Evolutionary conservation across 2,113 vertebrate species (phyloP), one percentile per base, ranked within the genome.

Genomic region (Heterotilapia buettikoferi): DNA sequence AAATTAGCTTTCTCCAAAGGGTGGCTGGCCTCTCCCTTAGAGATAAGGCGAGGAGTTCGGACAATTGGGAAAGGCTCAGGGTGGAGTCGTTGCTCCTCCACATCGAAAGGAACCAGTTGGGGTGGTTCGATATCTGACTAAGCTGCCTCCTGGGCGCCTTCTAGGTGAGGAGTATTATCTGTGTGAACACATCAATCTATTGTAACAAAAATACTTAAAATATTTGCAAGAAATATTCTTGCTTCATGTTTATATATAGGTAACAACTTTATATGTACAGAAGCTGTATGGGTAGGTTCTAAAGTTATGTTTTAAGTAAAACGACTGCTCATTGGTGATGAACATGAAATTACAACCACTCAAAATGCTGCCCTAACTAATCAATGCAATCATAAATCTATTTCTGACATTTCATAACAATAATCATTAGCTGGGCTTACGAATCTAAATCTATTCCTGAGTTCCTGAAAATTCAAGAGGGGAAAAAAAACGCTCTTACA

Each of bases 251-350:
- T 63, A 63, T 63, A 63, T 63, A 63, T 63, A 63, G 16, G 16
- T 63, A 63, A 63, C 29, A 36, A 36, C 16, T 63, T 63, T 63
- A 63, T 63, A 63, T 63, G 59, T 63, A 36, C 31, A 63, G 59
- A 63, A 63, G 31, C 31, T 63, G 59, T 63, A 63, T 63, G 59
- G 59, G 59, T 63, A 63, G 59, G 16, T 63, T 63, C 59, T 63
- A 63, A 36, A 63, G 6, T 63, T 63, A 19, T 36, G 59, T 4
- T 63, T 63, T 19, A 36, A 63, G 59, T 63, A 63, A 36, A 63
- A 63, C 9, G 31, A 11, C 59, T 36, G 59, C 59, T 63, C 59
- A 36, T 63, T 63, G 59, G 31, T 63, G 18, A 16, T 63, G 31
- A 63, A 36, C 59, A 1, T 63, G 31, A 19, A 63, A 19, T 63